A percentile compares a stretch with the other conserved stretches of the same genome.
Conservation (phyloP, 2,113 vertebrate species). For the Vidua chalybeata region DNA sequence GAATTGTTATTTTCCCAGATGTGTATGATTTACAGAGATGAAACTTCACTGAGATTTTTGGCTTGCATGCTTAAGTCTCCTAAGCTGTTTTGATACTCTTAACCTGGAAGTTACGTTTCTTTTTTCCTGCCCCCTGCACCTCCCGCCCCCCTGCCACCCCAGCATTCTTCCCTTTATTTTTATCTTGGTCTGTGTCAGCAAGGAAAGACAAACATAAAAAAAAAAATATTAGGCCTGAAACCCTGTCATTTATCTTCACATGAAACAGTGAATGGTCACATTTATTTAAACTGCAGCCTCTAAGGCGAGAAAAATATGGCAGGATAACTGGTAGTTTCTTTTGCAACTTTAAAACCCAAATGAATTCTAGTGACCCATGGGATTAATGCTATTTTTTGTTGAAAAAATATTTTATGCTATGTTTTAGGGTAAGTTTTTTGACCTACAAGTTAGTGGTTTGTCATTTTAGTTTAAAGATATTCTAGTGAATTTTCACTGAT, state of each 20-base stretch:
- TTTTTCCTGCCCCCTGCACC: background rate
- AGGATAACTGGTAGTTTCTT: background rate
- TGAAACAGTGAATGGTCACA: background rate
- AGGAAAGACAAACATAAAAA: background rate
- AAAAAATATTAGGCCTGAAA: background rate
- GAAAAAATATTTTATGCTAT: background rate
- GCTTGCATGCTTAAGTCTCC: background rate
- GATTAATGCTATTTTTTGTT: background rate
- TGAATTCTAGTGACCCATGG: background rate
- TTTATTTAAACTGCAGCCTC: slow-evolving; percentile 2
- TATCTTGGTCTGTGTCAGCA: background rate
- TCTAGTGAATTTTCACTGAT: background rate
- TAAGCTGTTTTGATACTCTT: background rate
- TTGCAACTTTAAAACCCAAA: background rate
- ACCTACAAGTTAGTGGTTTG: background rate
- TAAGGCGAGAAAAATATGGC: background rate
- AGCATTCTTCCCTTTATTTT: background rate
- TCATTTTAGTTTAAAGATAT: background rate
- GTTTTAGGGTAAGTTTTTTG: background rate
- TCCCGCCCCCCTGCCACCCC: accelerated
- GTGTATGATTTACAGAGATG: background rate
- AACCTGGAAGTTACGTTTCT: background rate
- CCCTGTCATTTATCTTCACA: background rate
- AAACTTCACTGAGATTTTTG: slow-evolving; percentile 6
- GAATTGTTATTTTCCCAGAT: background rate